Percentiles rank a stretch among this genome's conserved stretches.
Evolutionary conservation across 1,140 invertebrate species (phyloP).

Genomic region (Papilio helenus): DNA sequence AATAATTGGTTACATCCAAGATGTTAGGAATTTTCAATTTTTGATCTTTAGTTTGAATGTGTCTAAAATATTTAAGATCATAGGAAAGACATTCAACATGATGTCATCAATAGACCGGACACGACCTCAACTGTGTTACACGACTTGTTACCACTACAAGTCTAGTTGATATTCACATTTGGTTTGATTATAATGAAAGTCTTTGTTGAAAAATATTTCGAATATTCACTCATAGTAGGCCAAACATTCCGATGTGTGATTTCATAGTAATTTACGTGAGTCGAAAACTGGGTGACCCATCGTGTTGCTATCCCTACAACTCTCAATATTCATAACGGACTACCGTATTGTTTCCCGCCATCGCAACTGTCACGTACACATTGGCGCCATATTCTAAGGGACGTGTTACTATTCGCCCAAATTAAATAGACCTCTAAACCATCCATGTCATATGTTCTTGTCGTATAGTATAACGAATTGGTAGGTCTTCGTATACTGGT

Average conservation of each 20-base stretch:
- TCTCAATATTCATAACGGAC: conserved; percentile 78
- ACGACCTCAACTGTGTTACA: too few species aligned
- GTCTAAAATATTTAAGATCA: background rate
- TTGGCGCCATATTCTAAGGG: conserved; percentile 71
- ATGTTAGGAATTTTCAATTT: background rate
- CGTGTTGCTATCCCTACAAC: conserved; percentile 58
- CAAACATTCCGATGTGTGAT: conserved; percentile 67
- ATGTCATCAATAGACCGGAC: too few species aligned
- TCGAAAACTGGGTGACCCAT: conserved; percentile 65
- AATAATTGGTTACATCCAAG: background rate
- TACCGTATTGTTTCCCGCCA: conserved; percentile 68
- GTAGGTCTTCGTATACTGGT: conserved; percentile 56
- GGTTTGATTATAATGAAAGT: too few species aligned
- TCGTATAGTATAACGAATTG: conserved; percentile 41
- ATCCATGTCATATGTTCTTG: conserved; percentile 42
- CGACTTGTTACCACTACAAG: too few species aligned
- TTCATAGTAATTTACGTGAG: conserved; percentile 64
- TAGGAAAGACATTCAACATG: too few species aligned
- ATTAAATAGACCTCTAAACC: conserved; percentile 51
- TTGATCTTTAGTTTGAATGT: background rate
- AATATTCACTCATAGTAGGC: conserved; percentile 58
- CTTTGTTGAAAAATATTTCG: conserved; percentile 34
- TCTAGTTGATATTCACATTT: too few species aligned
- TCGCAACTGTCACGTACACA: conserved; percentile 68
- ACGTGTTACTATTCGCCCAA: conserved; percentile 56